Base-by-base conservation (phyloP, 2,797 vertebrate genomes). In the Zenarchopterus dispar region DNA sequence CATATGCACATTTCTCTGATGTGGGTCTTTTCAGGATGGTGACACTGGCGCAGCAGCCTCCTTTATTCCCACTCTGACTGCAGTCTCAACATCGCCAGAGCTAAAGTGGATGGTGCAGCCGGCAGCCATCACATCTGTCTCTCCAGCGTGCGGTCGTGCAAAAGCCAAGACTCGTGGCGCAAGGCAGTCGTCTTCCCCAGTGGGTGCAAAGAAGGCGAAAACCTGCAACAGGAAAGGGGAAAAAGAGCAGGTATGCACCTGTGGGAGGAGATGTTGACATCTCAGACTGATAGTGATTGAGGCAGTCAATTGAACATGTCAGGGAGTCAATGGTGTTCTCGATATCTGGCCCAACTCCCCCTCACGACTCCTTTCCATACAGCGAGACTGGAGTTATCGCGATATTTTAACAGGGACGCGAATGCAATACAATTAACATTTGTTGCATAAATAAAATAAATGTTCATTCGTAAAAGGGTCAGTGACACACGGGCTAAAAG, bases 61-160 rank as follows among this genome's bases (percentile, higher is more conserved):
- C 82, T 96, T 97, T 84, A 96, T 96, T 75, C 96, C 97, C 56
- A 96, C 93, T 13, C 93, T 95, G 85, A 96, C 95, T 56, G 94
- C 93, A 65, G 93, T 96, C 75, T 95, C 94, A 23, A 93, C 93
- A 56, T 95, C 94, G 31, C 93, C 92, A 16, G 94, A 94, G 84
- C 89, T 95, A 54, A 94, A 93, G 86, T 95, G 95, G 95, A 93
- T 94, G 91, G 95, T 96, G 79, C 94, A 96, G 84, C 94, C 95
- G 48, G 88, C 94, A 36, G 84, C 93, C 54, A 90, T 95, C 80
- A 93, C 94, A 62, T 93, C 94, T 53, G 91, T 88, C 67, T 89
- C 94, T 23, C 36, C 94, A 8, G 93, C 95, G 13, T 90, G 93
- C 77, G 83, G 85, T 57, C 91, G 93, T 23, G 89, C 82, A 17